A percentile compares a stretch with the other conserved stretches of the same genome.
Evolutionary conservation across 2,113 vertebrate genomes (phyloP).

Genomic region (Cebidichthys violaceus): DNA sequence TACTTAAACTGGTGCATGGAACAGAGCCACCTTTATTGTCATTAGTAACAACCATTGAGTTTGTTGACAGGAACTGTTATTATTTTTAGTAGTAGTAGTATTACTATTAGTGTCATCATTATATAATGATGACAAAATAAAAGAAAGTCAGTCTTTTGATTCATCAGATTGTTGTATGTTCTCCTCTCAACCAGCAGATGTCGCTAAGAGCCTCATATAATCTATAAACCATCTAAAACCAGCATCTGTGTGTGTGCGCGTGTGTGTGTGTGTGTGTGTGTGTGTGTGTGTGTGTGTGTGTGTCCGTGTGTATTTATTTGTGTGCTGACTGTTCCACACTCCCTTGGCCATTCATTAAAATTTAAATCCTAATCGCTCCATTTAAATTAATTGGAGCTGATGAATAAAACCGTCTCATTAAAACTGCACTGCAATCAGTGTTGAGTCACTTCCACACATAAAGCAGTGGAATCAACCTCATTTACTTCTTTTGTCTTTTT

Average conservation of each 20-base stretch:
- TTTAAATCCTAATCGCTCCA: neutral
- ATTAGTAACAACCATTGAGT: no score
- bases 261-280: neutral
- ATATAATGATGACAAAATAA: neutral
- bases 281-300: neutral
- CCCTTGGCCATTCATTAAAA: constrained; percentile 1
- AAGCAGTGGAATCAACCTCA: neutral
- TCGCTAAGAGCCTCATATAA: constrained; percentile 31
- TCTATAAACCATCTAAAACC: neutral
- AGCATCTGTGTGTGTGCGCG: neutral
- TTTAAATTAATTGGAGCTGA: neutral
- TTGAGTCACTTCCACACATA: neutral
- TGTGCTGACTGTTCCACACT: neutral
- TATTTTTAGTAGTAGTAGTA: no score
- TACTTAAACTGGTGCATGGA: no score
- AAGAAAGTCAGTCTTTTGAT: neutral
- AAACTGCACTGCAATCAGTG: neutral
- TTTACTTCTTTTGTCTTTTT: neutral
- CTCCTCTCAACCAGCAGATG: constrained; percentile 55
- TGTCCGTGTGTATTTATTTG: neutral
- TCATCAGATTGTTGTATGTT: neutral
- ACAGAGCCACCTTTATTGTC: no score
- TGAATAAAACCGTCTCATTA: neutral
- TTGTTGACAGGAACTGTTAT: no score
- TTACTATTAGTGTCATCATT: neutral